Evolutionary conservation across 1,140 invertebrate species (phyloP).

Genomic region (Drosophila melanica): DNA sequence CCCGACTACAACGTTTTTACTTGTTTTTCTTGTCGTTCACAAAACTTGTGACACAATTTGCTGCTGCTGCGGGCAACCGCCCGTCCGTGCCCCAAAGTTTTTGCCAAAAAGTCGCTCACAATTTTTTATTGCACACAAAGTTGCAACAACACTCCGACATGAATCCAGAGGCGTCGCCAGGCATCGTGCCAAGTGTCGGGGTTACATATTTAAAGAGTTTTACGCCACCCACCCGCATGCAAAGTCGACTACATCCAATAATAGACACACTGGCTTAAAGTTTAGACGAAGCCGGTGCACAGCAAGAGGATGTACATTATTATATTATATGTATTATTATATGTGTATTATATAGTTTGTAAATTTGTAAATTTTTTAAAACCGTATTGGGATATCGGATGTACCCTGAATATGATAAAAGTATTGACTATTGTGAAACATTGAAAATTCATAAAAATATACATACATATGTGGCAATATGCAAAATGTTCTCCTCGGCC

Average conservation of each 20-base stretch:
- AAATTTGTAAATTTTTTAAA: too few species aligned
- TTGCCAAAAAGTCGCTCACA: neutral
- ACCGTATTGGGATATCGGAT: too few species aligned
- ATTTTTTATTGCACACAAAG: constrained; percentile 8
- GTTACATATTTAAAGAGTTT: constrained; percentile 41
- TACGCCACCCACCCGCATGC: constrained; percentile 1
- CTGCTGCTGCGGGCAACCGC: too few species aligned
- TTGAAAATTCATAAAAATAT: too few species aligned
- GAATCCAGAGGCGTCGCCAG: constrained; percentile 1
- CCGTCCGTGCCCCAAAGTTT: neutral
- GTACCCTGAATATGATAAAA: too few species aligned
- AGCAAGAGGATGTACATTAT: too few species aligned
- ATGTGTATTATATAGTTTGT: too few species aligned
- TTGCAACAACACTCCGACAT: constrained; percentile 1
- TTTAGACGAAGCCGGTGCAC: neutral
- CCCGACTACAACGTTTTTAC: too few species aligned
- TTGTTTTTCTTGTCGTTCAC: constrained; percentile 6
- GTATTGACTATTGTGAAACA: too few species aligned
- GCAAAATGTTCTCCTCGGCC: too few species aligned
- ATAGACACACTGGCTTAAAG: neutral
- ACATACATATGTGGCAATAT: too few species aligned
- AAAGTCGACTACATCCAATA: neutral
- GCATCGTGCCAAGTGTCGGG: constrained; percentile 36
- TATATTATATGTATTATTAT: too few species aligned
- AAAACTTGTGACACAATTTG: constrained; percentile 55